Evolutionary conservation across 1,140 invertebrate species (phyloP).

Genomic region (Pseudoatta argentina): DNA sequence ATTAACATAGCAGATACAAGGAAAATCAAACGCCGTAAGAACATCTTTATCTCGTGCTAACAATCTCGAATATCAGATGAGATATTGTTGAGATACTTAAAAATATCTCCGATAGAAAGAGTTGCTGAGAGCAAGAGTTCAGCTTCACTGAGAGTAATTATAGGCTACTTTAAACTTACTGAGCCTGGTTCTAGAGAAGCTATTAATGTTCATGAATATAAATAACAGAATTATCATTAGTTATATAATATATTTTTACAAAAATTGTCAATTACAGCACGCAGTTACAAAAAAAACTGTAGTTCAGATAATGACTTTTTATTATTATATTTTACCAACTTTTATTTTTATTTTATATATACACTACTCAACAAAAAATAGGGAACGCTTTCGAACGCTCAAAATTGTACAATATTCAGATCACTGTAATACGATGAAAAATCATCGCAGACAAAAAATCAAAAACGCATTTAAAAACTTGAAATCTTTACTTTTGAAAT

Average conservation of each 20-base stretch:
- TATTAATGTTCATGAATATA: neutral
- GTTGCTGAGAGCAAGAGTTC: neutral
- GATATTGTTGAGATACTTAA: neutral
- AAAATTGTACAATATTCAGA: too few relatives aligned
- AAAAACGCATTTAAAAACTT: too few relatives aligned
- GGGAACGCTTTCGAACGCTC: too few relatives aligned
- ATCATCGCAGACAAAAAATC: too few relatives aligned
- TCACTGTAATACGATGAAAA: too few relatives aligned
- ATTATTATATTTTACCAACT: neutral
- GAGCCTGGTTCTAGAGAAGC: neutral
- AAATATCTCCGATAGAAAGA: neutral
- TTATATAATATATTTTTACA: neutral
- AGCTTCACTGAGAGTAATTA: slow-evolving; percentile 11
- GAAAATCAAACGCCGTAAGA: slow-evolving; percentile 30
- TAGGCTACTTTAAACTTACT: neutral
- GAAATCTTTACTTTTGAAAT: too few relatives aligned
- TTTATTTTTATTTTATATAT: neutral
- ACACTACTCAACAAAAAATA: too few relatives aligned
- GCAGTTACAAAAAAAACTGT: neutral
- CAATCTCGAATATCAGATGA: slow-evolving; percentile 2
- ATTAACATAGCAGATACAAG: slow-evolving; percentile 12
- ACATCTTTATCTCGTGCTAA: slow-evolving; percentile 18
- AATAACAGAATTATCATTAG: neutral
- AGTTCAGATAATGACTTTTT: neutral
- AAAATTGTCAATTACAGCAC: neutral